These are phyloP conservation scores for Octonoba sinensis DNA, from an alignment of 2,888 invertebrate species.

Conservation along the genomic window DNA sequence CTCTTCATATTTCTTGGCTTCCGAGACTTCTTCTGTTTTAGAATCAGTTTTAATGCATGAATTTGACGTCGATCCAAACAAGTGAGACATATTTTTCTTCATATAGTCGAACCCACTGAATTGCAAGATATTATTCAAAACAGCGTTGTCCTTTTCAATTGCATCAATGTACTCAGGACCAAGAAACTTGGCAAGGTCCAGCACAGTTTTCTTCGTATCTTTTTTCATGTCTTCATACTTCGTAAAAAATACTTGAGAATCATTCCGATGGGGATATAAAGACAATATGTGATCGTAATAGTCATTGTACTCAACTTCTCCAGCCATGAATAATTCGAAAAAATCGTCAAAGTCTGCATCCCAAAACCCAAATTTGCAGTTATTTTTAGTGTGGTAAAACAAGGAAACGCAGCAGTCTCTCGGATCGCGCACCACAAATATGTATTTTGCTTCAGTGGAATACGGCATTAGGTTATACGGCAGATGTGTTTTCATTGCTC, in stretches of 20 bases:
- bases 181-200: slow-evolving; percentile 64
- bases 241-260: slow-evolving; percentile 69
- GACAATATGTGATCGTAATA: slow-evolving; percentile 63
- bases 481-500: slow-evolving; percentile 68
- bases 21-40: slow-evolving; percentile 69
- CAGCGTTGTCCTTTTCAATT: slow-evolving; percentile 17
- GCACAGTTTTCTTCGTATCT: slow-evolving; percentile 62
- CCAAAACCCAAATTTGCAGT: slow-evolving; percentile 9
- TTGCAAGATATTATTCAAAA: slow-evolving; percentile 23
- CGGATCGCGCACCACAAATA: slow-evolving; percentile 73
- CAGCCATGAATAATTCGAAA: slow-evolving; percentile 70
- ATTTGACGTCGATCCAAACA: neutral
- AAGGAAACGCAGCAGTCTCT: slow-evolving; percentile 72
- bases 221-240: slow-evolving; percentile 72
- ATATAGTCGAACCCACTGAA: slow-evolving; percentile 45
- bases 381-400: slow-evolving; percentile 67
- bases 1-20: neutral
- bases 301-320: slow-evolving; percentile 68
- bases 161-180: slow-evolving; percentile 9
- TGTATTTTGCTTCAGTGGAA: slow-evolving; percentile 65
- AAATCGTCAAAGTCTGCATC: slow-evolving; percentile 69
- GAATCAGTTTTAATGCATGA: neutral
- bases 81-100: slow-evolving; percentile 6
- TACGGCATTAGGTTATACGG: slow-evolving; percentile 64
- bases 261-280: slow-evolving; percentile 62